Conservation (phyloP, 1,140 invertebrate genomes). For the Apocrypta bakeri region DNA sequence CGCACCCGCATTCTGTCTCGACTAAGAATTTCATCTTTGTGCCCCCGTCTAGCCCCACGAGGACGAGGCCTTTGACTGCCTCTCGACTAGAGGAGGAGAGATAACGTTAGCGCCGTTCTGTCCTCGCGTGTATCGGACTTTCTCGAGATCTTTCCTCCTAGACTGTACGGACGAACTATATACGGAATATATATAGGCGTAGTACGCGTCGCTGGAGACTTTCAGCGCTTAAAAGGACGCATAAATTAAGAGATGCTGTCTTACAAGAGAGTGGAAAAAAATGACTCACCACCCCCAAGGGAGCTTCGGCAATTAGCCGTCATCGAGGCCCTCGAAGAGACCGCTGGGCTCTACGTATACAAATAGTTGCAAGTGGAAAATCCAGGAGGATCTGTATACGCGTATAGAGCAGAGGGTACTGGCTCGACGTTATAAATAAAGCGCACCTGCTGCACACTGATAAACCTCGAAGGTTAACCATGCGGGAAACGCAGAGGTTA, state of each 20-base stretch:
- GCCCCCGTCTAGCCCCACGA: constrained; percentile 40
- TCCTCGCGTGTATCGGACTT: not conserved
- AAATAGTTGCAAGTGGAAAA: not conserved
- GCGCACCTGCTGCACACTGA: constrained; percentile 64
- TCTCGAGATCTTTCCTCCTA: not conserved
- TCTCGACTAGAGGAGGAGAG: not conserved
- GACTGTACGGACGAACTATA: not conserved
- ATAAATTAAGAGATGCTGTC: too few relatives aligned
- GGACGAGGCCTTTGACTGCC: constrained; percentile 50
- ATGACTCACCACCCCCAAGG: not conserved
- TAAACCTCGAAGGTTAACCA: constrained; percentile 63
- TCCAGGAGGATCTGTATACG: not conserved
- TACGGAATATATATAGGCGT: not conserved
- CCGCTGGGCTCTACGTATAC: too few relatives aligned
- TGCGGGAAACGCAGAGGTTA: constrained; percentile 64
- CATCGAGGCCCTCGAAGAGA: too few relatives aligned
- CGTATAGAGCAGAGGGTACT: not conserved
- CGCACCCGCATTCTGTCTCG: constrained; percentile 58
- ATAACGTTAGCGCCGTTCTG: too few relatives aligned
- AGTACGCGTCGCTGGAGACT: not conserved
- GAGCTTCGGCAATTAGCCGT: not conserved
- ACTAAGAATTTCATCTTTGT: constrained; percentile 68
- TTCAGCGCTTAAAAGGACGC: not conserved
- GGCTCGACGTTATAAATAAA: constrained; percentile 62
- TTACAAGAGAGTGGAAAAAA: not conserved